Evolutionary conservation across 2,888 invertebrate genomes (phyloP).

Genomic region (Chrysopilus asiliformis): DNA sequence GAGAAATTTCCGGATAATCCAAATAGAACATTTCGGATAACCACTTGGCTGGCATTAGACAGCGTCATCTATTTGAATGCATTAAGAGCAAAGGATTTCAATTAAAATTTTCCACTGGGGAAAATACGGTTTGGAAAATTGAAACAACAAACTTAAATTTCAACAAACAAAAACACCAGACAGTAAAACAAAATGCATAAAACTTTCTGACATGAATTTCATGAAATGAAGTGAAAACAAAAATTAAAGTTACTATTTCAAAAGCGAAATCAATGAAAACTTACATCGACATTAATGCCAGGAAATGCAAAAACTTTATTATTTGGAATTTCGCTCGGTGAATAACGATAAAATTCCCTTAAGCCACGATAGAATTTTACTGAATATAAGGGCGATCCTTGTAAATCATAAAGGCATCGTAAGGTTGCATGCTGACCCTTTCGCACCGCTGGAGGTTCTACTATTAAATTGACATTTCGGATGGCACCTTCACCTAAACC

Average conservation of each 20-base stretch:
- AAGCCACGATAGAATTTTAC: constrained; percentile 79
- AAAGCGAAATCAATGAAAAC: constrained; percentile 39
- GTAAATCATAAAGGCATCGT: constrained; percentile 63
- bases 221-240: constrained; percentile 3
- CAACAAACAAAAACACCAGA: too few relatives aligned
- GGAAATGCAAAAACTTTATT: constrained; percentile 60
- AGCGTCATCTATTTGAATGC: constrained; percentile 46
- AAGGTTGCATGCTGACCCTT: constrained; percentile 54
- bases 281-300: constrained; percentile 71
- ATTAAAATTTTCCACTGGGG: constrained; percentile 8
- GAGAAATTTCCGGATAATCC: constrained; percentile 61
- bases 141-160: too few relatives aligned
- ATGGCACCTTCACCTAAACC: constrained; percentile 48
- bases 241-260: constrained; percentile 1
- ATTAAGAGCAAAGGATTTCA: too few relatives aligned
- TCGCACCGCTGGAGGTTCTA: constrained; percentile 56
- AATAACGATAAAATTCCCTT: constrained; percentile 72
- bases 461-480: constrained; percentile 51
- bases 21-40: constrained; percentile 54
- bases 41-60: constrained; percentile 62
- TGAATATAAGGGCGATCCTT: constrained; percentile 61
- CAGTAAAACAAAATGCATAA: too few relatives aligned
- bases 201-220: too few relatives aligned
- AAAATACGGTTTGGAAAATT: constrained; percentile 9
- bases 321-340: constrained; percentile 58